phyloP scores from a whole-genome alignment of 2,888 invertebrate genomes.

The Epistrophe eligans region DNA sequence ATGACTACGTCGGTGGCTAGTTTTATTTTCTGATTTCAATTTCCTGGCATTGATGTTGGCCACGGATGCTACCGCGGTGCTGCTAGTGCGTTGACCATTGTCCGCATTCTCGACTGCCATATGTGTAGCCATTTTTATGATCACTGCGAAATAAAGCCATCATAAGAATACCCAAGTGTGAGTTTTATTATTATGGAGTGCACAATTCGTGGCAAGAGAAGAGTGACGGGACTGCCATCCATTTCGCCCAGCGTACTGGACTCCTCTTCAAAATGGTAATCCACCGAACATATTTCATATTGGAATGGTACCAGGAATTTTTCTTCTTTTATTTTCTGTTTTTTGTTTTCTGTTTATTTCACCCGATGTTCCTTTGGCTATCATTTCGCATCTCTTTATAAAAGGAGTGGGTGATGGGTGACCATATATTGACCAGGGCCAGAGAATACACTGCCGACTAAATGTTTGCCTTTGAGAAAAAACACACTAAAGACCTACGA shows the following conservation, averaged over 20 bases:
- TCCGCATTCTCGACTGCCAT: slow-evolving; percentile 46
- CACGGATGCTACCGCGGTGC: slow-evolving; percentile 22
- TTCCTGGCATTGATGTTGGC: slow-evolving; percentile 62
- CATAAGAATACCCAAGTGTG: slow-evolving; percentile 71
- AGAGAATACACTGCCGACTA: background rate
- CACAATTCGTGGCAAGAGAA: slow-evolving; percentile 43
- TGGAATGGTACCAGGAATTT: slow-evolving; percentile 63
- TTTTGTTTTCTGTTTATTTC: background rate
- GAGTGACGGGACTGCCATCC: background rate
- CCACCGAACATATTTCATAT: slow-evolving; percentile 67
- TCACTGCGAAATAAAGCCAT: slow-evolving; percentile 61
- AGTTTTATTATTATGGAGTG: slow-evolving; percentile 74
- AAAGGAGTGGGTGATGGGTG: slow-evolving; percentile 15
- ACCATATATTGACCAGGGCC: background rate
- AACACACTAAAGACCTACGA: slow-evolving; percentile 45
- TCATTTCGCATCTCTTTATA: slow-evolving; percentile 42
- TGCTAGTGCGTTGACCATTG: slow-evolving; percentile 56
- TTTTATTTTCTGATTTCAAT: slow-evolving; percentile 44
- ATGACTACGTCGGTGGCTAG: background rate
- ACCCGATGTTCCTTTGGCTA: slow-evolving; percentile 27
- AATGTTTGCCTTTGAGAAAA: slow-evolving; percentile 54
- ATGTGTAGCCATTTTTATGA: slow-evolving; percentile 57
- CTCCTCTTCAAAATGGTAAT: slow-evolving; percentile 58
- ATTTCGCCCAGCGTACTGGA: background rate
- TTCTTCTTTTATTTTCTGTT: background rate